phyloP scores from a whole-genome alignment of 2,888 invertebrate species.

The Kryphioiulus occultus region DNA sequence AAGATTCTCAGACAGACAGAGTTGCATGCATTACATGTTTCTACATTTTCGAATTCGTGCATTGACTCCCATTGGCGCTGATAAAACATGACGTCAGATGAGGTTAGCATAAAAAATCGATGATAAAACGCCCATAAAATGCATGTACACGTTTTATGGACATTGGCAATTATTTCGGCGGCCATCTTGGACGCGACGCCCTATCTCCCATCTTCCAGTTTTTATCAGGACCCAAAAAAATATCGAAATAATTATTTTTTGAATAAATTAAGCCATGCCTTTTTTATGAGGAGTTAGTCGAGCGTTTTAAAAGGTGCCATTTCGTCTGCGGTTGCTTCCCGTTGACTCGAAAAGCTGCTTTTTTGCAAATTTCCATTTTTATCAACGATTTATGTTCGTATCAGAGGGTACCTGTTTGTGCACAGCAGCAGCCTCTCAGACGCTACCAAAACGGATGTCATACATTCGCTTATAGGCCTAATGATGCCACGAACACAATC shows the following conservation, averaged over 20 bases:
- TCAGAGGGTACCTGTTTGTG: not conserved
- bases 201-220: not conserved
- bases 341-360: not conserved
- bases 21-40: too few species aligned
- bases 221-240: not conserved
- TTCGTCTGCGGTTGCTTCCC: not conserved
- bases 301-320: not conserved
- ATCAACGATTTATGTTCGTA: not conserved
- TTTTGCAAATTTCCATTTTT: not conserved
- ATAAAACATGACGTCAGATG: not conserved
- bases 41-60: not conserved
- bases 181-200: not conserved
- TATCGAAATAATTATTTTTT: not conserved
- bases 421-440: not conserved
- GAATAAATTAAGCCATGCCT: not conserved
- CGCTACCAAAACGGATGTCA: not conserved
- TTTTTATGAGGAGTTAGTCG: not conserved
- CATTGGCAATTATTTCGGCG: not conserved
- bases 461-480: not conserved
- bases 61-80: not conserved
- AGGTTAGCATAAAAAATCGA: not conserved
- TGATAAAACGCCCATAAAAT: conserved; percentile 1
- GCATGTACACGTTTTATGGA: not conserved
- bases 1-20: too few species aligned
- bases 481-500: not conserved